Percentiles rank a stretch among this genome's conserved stretches.
These are phyloP conservation scores for Muschampia plurimacula DNA, from an alignment of 2,888 invertebrate species.

Conservation along the genomic window DNA sequence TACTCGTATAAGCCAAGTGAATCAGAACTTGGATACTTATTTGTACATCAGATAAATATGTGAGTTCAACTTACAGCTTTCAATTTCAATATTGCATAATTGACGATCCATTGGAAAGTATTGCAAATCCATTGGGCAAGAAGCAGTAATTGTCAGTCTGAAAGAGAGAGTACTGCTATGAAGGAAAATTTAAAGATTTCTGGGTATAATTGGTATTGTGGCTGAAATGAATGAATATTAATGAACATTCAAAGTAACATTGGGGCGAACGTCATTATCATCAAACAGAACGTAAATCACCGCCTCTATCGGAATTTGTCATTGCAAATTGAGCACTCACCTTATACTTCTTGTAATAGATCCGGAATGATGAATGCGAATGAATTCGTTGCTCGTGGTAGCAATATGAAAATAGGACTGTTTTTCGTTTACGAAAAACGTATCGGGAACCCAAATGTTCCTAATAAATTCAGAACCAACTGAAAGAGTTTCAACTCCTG, in stretches of 20 bases:
- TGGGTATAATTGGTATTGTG: neutral
- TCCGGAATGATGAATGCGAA: conserved; percentile 97
- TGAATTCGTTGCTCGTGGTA: conserved; percentile 99
- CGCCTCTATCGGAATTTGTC: neutral
- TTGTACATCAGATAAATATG: conserved; percentile 1
- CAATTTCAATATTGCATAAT: conserved; percentile 97
- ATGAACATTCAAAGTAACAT: neutral
- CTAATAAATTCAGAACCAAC: conserved; percentile 98
- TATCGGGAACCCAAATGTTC: conserved; percentile 99
- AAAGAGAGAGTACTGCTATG: conserved; percentile 55
- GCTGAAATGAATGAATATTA: neutral
- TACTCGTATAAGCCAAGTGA: conserved; percentile 32
- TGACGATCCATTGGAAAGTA: conserved; percentile 99
- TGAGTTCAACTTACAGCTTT: conserved; percentile 95
- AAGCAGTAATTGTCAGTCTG: conserved; percentile 97
- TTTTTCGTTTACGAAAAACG: conserved; percentile 99
- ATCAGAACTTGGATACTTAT: conserved; percentile 22
- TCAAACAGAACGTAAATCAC: conserved; percentile 16
- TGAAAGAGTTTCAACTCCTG: conserved; percentile 95
- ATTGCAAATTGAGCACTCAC: conserved; percentile 80
- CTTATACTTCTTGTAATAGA: conserved; percentile 97
- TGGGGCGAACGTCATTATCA: conserved; percentile 29
- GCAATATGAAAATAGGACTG: conserved; percentile 99
- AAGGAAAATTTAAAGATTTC: neutral
- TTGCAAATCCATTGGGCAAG: conserved; percentile 98